phyloP scores from a whole-genome alignment of 1,140 invertebrate species.

The Bombyx mori region DNA sequence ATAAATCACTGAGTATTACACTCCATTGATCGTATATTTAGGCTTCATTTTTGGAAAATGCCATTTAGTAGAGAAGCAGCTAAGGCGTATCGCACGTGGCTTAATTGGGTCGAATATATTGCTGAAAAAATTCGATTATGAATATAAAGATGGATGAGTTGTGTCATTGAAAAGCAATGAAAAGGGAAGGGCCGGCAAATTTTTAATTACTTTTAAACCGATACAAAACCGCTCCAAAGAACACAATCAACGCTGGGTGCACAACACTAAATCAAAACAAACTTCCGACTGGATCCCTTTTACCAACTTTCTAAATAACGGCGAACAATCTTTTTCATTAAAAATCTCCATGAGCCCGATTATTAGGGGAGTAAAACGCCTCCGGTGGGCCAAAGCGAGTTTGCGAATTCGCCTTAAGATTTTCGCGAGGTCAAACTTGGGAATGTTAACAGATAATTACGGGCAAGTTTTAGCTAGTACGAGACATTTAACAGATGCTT shows the following conservation, averaged over 20 bases:
- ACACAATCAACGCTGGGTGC: constrained; percentile 48
- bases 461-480: constrained; percentile 64
- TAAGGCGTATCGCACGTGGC: no score
- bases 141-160: no score
- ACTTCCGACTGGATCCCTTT: constrained; percentile 60
- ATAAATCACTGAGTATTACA: no score
- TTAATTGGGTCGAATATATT: no score
- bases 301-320: constrained; percentile 65
- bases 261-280: constrained; percentile 66
- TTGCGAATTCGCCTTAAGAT: constrained; percentile 52
- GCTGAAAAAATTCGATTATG: no score
- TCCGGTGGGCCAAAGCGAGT: constrained; percentile 42
- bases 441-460: constrained; percentile 71
- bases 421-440: constrained; percentile 64
- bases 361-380: constrained; percentile 64
- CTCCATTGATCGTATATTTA: no score
- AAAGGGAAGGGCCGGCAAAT: constrained; percentile 14
- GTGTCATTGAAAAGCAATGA: no score
- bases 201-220: constrained; percentile 59
- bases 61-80: no score
- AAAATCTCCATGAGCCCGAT: constrained; percentile 66
- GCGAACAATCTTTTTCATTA: constrained; percentile 67
- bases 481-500: constrained; percentile 71
- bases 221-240: constrained; percentile 56
- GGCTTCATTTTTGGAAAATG: no score